Evolutionary conservation across 2,888 invertebrate genomes (phyloP).

Genomic region (Tipula unca): DNA sequence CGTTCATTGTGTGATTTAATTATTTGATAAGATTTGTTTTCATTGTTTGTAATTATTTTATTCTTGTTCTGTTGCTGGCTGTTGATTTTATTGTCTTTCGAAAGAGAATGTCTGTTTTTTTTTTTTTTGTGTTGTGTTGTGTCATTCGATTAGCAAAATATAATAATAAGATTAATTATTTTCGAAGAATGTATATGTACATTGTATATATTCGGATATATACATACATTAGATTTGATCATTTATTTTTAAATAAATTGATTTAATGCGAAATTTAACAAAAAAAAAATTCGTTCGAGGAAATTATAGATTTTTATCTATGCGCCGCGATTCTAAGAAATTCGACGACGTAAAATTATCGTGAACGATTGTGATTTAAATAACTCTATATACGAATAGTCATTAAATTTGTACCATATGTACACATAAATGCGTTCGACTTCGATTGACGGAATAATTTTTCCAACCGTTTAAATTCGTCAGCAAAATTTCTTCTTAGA

Average conservation of each 20-base stretch:
- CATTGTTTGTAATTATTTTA: background rate
- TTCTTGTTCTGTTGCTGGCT: background rate
- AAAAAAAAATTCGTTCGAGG: background rate
- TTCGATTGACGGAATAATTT: no score
- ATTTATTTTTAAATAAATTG: no score
- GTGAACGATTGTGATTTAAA: background rate
- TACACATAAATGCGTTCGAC: no score
- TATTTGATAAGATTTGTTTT: background rate
- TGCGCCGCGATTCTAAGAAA: background rate
- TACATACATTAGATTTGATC: no score
- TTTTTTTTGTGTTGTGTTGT: background rate
- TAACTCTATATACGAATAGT: no score
- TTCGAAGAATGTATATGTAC: background rate
- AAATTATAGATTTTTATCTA: background rate
- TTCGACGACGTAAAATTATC: background rate
- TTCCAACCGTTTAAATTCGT: no score
- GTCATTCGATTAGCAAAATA: background rate
- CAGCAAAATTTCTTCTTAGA: no score
- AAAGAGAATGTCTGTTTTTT: no score
- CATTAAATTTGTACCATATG: no score
- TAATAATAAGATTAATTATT: background rate
- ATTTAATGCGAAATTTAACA: background rate
- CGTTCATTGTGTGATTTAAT: background rate
- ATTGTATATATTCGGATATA: no score
- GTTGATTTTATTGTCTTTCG: background rate